Percentiles rank a stretch among this genome's conserved stretches.
Evolutionary conservation across 2,797 vertebrate species (phyloP).

Genomic region (Momotus momota): DNA sequence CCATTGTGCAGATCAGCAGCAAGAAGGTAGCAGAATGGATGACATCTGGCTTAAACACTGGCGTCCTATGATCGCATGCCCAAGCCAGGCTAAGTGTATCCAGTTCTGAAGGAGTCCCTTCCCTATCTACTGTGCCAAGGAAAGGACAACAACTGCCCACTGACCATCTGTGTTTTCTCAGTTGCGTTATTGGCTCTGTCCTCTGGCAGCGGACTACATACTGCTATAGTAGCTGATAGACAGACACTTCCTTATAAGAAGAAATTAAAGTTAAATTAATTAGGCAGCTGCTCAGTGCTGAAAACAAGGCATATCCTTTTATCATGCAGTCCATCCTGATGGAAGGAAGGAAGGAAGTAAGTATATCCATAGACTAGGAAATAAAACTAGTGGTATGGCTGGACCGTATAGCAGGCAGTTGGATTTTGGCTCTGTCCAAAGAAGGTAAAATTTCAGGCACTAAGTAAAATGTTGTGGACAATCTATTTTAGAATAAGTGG

Average conservation of each 20-base stretch:
- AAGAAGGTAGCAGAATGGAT: background rate
- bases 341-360: background rate
- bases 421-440: background rate
- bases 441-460: background rate
- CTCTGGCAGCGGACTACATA: background rate
- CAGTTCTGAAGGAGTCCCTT: background rate
- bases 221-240: background rate
- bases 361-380: background rate
- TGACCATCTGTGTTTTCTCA: background rate
- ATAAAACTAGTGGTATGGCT: background rate
- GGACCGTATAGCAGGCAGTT: background rate
- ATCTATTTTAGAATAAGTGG: background rate
- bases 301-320: background rate
- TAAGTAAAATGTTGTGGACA: background rate
- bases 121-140: background rate
- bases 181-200: background rate
- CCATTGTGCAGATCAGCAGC: accelerated
- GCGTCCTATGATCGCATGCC: background rate
- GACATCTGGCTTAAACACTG: background rate
- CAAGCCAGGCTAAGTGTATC: too few species aligned
- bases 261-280: background rate
- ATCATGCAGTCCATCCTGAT: background rate
- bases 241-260: background rate
- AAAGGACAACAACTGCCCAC: background rate
- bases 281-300: background rate